Base-by-base conservation (phyloP, 2,888 invertebrate species). In the Cynaeus angustus region DNA sequence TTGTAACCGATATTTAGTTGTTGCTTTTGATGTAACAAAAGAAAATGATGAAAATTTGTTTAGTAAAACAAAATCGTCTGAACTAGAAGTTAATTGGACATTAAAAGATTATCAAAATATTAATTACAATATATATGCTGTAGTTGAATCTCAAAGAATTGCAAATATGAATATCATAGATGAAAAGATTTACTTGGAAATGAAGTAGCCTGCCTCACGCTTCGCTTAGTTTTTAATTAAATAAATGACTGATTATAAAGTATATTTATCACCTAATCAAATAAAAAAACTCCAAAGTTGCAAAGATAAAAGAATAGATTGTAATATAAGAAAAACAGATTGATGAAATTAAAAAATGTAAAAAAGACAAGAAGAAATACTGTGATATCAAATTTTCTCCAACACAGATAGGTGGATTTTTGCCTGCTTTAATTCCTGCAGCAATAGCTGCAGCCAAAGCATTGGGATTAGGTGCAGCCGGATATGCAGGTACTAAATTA, bases 21-120 rank as follows among this genome's bases (percentile, higher is more conserved):
- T 58, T 58, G 37, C 43, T 58, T 58, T 43, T 58, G 58, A 58
- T 28, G 43, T 58, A 58, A 58, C 58, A 21, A 58, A 58, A 58
- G 58, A 58, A 58, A 43, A 43, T 58, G 43, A 55, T 38, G 13
- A 55, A 55, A 55, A 38, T 43, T 9, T 43, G 10, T 43, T 43
- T 43, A 43, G 46, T 46, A 46, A 46, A 46, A 46, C 46, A 46
- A 16, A 46, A 46, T 46, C 46, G 1, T 46, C 46, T 46, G 16
- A 46, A 16, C 16, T 46, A 46, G 46, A 16, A 46, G 46, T 46
- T 46, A 16, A 46, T 16, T 46, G 46, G 21, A 46, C 46, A 46
- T 16, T 46, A 16, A 46, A n/a, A 43, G 12, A 43, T 21, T 21
- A n/a, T 46, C 46, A 46, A 46, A 46, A 46, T 46, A 7, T 46